Base-by-base conservation (phyloP, 1,140 invertebrate species). In the Pogonomyrmex californicus region DNA sequence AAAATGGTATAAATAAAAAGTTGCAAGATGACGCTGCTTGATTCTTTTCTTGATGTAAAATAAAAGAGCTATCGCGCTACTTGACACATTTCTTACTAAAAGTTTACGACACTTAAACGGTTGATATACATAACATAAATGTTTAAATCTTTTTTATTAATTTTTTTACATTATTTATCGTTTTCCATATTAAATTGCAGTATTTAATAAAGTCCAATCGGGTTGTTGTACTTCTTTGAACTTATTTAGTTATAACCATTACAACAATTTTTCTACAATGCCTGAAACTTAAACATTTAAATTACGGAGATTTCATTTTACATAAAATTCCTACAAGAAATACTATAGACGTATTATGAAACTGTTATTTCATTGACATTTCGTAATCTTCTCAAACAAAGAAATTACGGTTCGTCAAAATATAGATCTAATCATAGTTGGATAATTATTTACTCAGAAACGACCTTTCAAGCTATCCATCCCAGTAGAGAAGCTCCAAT, bases 391-490 rank as follows among this genome's bases (percentile, higher is more conserved):
- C 23, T 54, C 6, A 44, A 81, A 56, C 33, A 41, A 56, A 51
- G 6, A 68, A 36, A 44, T 23, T 65, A 47, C 1, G 23, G 17
- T 30, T 60, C 23, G 54, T 14, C 23, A 30, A 68, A 81, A 33
- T 41, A 68, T 41, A 70, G 36, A 81, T 44, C 60, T 68, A 1
- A 66, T 81, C 49, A 70, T 68, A 17, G 30, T 51, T 78, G 1
- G 56, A 17, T 68, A 81, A 81, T 81, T 68, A 30, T 68, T 47
- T 83, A 41, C 14, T 12, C 10, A 30, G 23, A 58, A 73, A 60
- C n/a, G 51, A 73, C 36, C 4, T 68, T 68, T 56, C 38, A 70
- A 41, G 33, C 44, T 49, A 47, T 41, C 23, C 38, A 82, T 73
- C 30, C 56, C 38, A 2, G 30, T 58, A 44, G 44, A 58, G 5